Evolutionary conservation across 2,888 invertebrate species (phyloP).

Genomic region (Rhagium mordax): DNA sequence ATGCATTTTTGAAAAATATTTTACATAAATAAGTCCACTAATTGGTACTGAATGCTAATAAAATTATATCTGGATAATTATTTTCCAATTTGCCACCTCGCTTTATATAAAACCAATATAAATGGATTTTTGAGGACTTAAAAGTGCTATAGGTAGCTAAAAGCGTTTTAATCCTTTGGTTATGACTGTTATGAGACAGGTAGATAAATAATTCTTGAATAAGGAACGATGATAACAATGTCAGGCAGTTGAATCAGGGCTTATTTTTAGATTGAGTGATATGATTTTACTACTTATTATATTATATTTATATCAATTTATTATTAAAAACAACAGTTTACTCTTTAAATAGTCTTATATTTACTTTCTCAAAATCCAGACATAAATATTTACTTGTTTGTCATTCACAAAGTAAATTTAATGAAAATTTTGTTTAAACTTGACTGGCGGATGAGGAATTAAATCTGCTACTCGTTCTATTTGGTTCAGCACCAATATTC

Average conservation of each 20-base stretch:
- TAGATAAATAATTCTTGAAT: neutral
- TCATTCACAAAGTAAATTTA: neutral
- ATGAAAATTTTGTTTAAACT: neutral
- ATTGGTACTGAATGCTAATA: too few relatives aligned
- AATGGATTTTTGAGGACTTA: neutral
- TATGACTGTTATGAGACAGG: neutral
- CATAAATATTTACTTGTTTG: neutral
- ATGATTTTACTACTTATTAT: neutral
- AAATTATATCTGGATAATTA: neutral
- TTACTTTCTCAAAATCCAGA: neutral
- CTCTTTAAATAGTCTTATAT: neutral
- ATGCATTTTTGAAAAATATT: too few relatives aligned
- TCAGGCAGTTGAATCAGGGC: neutral
- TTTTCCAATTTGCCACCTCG: neutral
- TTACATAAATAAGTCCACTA: too few relatives aligned
- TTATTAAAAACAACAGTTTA: neutral
- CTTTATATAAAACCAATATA: neutral
- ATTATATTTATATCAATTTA: neutral
- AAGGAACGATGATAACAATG: neutral
- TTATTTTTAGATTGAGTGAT: neutral
- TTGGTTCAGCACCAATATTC: neutral
- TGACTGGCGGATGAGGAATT: neutral
- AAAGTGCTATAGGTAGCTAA: neutral
- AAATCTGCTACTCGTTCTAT: neutral
- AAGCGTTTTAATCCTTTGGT: neutral